Percentiles rank a stretch among this genome's conserved stretches.
phyloP scores from a whole-genome alignment of 2,113 vertebrate genomes.

The Lepus timidus region DNA sequence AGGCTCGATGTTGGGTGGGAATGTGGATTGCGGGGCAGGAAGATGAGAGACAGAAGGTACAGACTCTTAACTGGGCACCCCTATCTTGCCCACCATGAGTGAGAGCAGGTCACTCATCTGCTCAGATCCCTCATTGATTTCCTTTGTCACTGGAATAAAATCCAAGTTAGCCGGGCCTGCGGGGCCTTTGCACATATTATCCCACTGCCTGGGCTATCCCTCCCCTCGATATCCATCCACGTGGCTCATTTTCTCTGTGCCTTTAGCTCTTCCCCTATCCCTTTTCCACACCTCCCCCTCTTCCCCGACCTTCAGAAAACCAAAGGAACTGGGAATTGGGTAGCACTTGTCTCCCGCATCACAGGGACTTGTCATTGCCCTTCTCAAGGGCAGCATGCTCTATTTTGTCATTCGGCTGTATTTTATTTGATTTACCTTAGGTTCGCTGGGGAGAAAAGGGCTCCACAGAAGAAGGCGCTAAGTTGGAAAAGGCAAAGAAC shows the following conservation, averaged over 20 bases:
- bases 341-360: too few species aligned
- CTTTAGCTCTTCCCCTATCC: not conserved
- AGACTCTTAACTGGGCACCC: not conserved
- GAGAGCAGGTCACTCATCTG: not conserved
- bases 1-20: not conserved
- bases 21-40: not conserved
- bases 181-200: not conserved
- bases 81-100: not conserved
- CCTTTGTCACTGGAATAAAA: not conserved
- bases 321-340: not conserved
- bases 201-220: too few species aligned
- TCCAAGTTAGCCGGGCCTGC: not conserved
- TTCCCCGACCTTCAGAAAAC: not conserved
- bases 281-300: not conserved
- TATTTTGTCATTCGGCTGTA: conserved; percentile 16
- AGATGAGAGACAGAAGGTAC: not conserved
- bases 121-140: not conserved
- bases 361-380: not conserved
- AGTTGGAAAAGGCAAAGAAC: conserved; percentile 98
- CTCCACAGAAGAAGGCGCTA: conserved; percentile 98
- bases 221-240: not conserved
- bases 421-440: conserved; percentile 81
- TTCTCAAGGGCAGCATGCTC: not conserved
- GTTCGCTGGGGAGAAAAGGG: conserved; percentile 99
- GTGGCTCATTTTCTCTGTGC: not conserved